Evolutionary conservation across 2,888 invertebrate genomes (phyloP), one percentile per base, ranked within the genome.

Genomic region (Apantesis nais): DNA sequence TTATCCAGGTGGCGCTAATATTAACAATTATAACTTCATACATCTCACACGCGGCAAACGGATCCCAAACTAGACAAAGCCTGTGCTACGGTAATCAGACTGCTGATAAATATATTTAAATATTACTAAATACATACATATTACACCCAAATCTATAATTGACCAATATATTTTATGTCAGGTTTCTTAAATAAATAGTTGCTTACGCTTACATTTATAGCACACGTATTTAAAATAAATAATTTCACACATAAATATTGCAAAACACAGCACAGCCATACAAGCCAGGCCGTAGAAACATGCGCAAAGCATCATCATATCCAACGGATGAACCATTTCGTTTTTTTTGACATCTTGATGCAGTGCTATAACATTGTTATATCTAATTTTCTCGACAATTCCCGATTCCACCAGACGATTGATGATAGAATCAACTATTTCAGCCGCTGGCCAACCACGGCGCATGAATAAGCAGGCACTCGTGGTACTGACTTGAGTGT

Each of bases 391-490:
- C 41, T 66, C 52, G 1, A 69, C 41, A 48, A 72, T 75, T 14
- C 90, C 92, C 1, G 80, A 69, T 79, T 91, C 92, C 9, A 83
- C 74, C 22, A 88, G 64, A 22, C 73, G 77, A 3, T 74, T 61
- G 34, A 89, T 74, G 7, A 85, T 41, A 12, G 66, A 34, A 39
- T 82, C 75, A 1, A 92, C 71, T 58, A 86, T 82, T 29, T 77
- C 67, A 0, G 84, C 79, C 7, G 86, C 90, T 16, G 88, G 85
- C 92, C 93, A 92, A 2, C 89, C 87, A 3, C 89, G 88, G 0
- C 92, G 86, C 85, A 90, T 85, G n/a, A 79, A 80, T 34, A 86
- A 79, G 70, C 86, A 83, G 1, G 83, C 74, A 2, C 86, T 85
- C 9, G 82, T 70, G 14, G 70, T 74, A 25, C 78, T 76, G 5